Percentiles rank a stretch among this genome's conserved stretches.
phyloP scores from a whole-genome alignment of 2,797 vertebrate species.

The Parauchenoglanis punctatus region DNA sequence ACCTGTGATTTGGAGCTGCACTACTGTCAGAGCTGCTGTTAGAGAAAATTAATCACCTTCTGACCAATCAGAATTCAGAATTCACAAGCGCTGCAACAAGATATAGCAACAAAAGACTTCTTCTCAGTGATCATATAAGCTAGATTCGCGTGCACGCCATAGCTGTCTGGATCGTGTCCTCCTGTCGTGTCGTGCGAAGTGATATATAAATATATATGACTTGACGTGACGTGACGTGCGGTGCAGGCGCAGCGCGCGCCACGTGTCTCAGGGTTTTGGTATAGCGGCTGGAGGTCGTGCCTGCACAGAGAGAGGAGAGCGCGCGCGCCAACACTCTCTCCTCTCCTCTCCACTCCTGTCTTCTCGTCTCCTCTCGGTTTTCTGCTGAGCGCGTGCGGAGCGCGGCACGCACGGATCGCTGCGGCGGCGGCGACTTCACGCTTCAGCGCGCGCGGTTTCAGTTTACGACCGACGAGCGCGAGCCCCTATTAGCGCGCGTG shows the following conservation, averaged over 20 bases:
- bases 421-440: not conserved
- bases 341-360: not conserved
- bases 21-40: not conserved
- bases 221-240: not conserved
- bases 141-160: too few relatives aligned
- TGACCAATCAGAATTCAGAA: not conserved
- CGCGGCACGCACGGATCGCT: not conserved
- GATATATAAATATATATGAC: not conserved
- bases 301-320: conserved; percentile 25
- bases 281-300: conserved; percentile 69
- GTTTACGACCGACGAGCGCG: not conserved
- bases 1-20: not conserved
- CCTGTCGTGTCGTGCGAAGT: not conserved
- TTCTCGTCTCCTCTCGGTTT: not conserved
- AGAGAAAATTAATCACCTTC: not conserved
- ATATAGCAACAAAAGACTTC: not conserved
- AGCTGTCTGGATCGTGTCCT: not conserved
- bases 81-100: too few relatives aligned
- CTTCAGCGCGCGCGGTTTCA: not conserved
- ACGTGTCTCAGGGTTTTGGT: conserved; percentile 78
- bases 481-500: not conserved
- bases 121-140: too few relatives aligned
- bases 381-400: not conserved
- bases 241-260: conserved; percentile 75
- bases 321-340: not conserved